Evolutionary conservation across 1,140 invertebrate species (phyloP).

Genomic region (Danaus melanippus): DNA sequence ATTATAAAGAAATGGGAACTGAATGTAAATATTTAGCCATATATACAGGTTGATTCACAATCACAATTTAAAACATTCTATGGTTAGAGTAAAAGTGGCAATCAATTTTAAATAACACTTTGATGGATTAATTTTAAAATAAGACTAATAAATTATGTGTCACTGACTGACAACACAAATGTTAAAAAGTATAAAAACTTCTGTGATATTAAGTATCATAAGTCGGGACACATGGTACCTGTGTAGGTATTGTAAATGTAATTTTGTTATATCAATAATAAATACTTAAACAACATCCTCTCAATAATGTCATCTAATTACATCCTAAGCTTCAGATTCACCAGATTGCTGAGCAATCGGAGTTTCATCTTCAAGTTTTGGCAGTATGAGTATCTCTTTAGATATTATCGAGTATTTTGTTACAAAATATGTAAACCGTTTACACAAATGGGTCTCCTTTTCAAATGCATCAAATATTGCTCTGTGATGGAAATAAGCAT

Average conservation of each 20-base stretch:
- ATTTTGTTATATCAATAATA: slow-evolving; percentile 11
- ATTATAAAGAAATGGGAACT: too few relatives aligned
- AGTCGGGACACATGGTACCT: too few relatives aligned
- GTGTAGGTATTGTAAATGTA: too few relatives aligned
- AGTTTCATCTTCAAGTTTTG: slow-evolving; percentile 85
- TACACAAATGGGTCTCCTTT: slow-evolving; percentile 95
- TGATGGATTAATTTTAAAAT: too few relatives aligned
- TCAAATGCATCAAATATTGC: slow-evolving; percentile 99
- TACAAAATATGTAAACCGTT: slow-evolving; percentile 97
- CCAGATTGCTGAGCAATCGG: slow-evolving; percentile 69
- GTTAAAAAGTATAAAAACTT: not conserved
- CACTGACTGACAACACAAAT: too few relatives aligned
- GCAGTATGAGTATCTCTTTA: slow-evolving; percentile 98
- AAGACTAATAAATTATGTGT: too few relatives aligned
- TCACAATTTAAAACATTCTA: too few relatives aligned
- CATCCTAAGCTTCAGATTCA: slow-evolving; percentile 79
- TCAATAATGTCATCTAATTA: slow-evolving; percentile 8
- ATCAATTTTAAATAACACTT: too few relatives aligned
- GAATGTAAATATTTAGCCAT: too few relatives aligned
- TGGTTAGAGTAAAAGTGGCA: too few relatives aligned
- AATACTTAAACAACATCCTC: slow-evolving; percentile 10
- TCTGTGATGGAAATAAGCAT: slow-evolving; percentile 99
- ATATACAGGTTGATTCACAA: too few relatives aligned
- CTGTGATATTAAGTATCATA: too few relatives aligned
- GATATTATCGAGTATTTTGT: slow-evolving; percentile 99